A percentile compares a stretch with the other conserved stretches of the same genome.
Conservation (phyloP, 2,113 vertebrate genomes). For the Ammodytes dubius region DNA sequence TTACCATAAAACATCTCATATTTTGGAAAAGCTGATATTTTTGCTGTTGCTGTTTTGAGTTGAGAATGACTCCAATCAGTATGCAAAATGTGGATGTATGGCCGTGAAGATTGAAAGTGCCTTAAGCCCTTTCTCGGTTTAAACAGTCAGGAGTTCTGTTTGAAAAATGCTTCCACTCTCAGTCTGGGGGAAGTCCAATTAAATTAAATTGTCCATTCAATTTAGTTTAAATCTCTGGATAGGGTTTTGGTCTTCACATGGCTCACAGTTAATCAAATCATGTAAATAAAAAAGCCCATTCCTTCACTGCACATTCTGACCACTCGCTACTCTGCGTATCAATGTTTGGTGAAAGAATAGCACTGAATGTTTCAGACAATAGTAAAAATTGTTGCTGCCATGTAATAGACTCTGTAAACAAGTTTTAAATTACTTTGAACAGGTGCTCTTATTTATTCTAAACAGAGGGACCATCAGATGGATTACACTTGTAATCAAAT, state of each 20-base stretch:
- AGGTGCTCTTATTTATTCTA: neutral
- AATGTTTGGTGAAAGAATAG: constrained; percentile 29
- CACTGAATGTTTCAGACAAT: neutral
- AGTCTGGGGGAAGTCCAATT: constrained; percentile 46
- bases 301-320: constrained; percentile 20
- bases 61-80: constrained; percentile 44
- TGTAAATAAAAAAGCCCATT: constrained; percentile 42
- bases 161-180: constrained; percentile 34
- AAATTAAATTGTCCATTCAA: constrained; percentile 57
- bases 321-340: constrained; percentile 2
- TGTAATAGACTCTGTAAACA: too few species aligned
- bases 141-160: constrained; percentile 55
- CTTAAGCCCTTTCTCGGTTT: constrained; percentile 61
- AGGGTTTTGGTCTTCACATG: constrained; percentile 30
- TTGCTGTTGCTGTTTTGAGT: constrained; percentile 41
- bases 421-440: neutral
- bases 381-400: neutral
- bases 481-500: neutral
- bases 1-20: neutral
- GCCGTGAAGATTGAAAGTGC: constrained; percentile 57
- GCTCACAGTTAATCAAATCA: constrained; percentile 62
- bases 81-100: constrained; percentile 50
- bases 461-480: neutral
- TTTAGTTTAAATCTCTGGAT: constrained; percentile 55
- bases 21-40: constrained; percentile 41